phyloP scores from a whole-genome alignment of 1,140 invertebrate species.

The Thaumetopoea pityocampa region DNA sequence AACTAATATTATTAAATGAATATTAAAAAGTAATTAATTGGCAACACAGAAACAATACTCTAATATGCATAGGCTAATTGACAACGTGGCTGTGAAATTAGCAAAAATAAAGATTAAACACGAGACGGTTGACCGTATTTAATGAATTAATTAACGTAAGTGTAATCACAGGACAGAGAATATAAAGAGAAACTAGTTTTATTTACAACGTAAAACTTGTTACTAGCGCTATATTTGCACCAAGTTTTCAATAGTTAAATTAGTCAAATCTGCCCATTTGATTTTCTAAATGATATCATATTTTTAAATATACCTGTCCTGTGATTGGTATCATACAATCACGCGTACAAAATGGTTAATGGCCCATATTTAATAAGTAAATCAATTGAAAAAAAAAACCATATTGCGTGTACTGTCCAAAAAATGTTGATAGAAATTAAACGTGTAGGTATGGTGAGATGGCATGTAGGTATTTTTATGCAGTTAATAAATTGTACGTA shows the following conservation, averaged over 20 bases:
- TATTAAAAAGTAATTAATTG: slow-evolving; percentile 64
- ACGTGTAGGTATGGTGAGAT: slow-evolving; percentile 26
- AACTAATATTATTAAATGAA: slow-evolving; percentile 48
- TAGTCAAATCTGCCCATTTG: slow-evolving; percentile 2
- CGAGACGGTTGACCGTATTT: slow-evolving; percentile 65
- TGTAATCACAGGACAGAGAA: slow-evolving; percentile 44
- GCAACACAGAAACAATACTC: slow-evolving; percentile 73
- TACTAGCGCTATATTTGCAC: slow-evolving; percentile 5
- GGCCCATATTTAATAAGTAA: slow-evolving; percentile 71
- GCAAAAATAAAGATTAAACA: slow-evolving; percentile 70
- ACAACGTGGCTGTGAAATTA: slow-evolving; percentile 74
- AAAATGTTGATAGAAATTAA: slow-evolving; percentile 34
- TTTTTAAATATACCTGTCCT: slow-evolving; percentile 35
- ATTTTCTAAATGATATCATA: slow-evolving; percentile 1
- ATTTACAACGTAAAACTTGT: slow-evolving; percentile 12
- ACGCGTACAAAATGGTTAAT: slow-evolving; percentile 56
- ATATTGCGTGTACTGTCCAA: slow-evolving; percentile 58
- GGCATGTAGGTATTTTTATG: slow-evolving; percentile 42
- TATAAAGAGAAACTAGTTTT: slow-evolving; percentile 33
- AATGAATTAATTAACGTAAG: slow-evolving; percentile 53
- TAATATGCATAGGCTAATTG: slow-evolving; percentile 75
- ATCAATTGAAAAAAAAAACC: slow-evolving; percentile 64
- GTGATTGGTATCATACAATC: slow-evolving; percentile 40
- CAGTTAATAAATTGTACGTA: slow-evolving; percentile 41
- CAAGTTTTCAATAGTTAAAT: slow-evolving; percentile 1